phyloP scores from a whole-genome alignment of 2,797 vertebrate genomes.

The Pterois miles region DNA sequence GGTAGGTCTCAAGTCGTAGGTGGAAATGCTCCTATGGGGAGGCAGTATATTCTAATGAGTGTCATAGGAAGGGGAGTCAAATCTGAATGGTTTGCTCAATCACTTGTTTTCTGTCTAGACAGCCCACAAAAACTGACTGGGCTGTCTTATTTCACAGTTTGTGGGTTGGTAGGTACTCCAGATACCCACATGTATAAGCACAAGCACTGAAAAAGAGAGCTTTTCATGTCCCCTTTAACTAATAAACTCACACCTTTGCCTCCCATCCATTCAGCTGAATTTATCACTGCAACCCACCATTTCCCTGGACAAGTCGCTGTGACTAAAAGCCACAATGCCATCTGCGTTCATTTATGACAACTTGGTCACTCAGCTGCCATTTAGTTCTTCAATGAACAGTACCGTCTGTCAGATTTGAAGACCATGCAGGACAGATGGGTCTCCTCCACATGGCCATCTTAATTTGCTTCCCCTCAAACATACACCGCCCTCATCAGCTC shows the following conservation, averaged over 20 bases:
- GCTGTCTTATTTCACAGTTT: not conserved
- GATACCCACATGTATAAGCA: not conserved
- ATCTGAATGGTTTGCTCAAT: not conserved
- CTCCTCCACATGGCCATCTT: not conserved
- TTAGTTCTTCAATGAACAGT: not conserved
- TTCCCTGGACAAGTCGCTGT: not conserved
- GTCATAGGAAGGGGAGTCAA: not conserved
- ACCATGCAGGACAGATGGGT: not conserved
- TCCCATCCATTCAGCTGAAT: not conserved
- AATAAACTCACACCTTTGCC: not conserved
- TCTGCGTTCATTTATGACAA: not conserved
- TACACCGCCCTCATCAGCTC: not conserved
- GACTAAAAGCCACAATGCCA: not conserved
- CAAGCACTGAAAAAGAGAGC: not conserved
- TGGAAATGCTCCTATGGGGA: no score
- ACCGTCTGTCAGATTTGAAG: not conserved
- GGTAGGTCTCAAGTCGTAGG: no score
- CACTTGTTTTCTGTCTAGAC: not conserved
- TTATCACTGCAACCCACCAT: not conserved
- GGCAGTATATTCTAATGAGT: not conserved
- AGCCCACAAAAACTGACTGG: not conserved
- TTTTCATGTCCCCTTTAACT: not conserved
- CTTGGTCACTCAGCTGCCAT: not conserved
- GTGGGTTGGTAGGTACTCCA: not conserved
- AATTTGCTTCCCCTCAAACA: not conserved